Evolutionary conservation across 2,888 invertebrate genomes (phyloP).

Genomic region (Sphaerophoria rueppellii): DNA sequence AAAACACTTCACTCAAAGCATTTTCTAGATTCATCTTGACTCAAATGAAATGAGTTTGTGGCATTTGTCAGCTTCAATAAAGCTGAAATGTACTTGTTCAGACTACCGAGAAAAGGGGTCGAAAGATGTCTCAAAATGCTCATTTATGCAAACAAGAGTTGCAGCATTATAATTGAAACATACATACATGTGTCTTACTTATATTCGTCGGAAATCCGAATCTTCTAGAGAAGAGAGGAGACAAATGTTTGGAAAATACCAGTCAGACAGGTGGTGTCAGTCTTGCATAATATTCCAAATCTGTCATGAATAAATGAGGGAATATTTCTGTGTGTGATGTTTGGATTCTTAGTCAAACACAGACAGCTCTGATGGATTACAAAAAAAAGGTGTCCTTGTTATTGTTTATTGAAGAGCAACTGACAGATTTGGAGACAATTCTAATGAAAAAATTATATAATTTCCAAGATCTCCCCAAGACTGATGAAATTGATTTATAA

Average conservation of each 20-base stretch:
- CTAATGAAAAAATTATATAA: background rate
- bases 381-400: constrained; percentile 2
- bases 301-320: constrained; percentile 43
- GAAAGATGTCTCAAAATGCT: background rate
- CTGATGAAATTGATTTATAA: background rate
- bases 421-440: background rate
- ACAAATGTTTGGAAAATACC: background rate
- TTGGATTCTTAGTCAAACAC: constrained; percentile 26
- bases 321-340: constrained; percentile 27
- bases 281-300: constrained; percentile 31
- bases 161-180: constrained; percentile 9
- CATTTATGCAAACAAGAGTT: background rate
- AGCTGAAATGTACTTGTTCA: background rate
- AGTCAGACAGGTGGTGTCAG: background rate
- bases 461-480: background rate
- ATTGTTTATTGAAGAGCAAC: background rate
- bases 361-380: constrained; percentile 38
- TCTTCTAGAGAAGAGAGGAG: background rate
- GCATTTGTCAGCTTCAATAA: constrained; percentile 9
- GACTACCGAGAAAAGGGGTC: background rate
- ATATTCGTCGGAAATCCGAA: background rate
- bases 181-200: constrained; percentile 9
- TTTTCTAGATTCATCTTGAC: constrained; percentile 34
- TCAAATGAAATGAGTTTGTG: constrained; percentile 19
- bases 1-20: constrained; percentile 38